Conservation (phyloP, 2,888 invertebrate species). For the Parthenolecanium corni region DNA sequence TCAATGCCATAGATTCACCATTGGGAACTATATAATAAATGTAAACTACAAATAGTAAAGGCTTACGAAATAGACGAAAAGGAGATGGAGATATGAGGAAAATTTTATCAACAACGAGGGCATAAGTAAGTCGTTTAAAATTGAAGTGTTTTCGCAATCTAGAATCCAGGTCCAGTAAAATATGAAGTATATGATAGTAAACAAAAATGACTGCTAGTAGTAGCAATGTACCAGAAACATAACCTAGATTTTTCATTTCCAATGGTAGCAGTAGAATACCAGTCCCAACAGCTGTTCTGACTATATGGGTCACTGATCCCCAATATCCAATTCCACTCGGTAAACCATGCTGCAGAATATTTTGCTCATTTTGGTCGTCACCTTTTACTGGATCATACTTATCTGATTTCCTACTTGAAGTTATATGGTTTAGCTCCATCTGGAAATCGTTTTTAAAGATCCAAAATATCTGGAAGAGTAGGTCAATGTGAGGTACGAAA, state of each 20-base stretch:
- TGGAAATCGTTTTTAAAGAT: no score
- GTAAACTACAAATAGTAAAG: not conserved
- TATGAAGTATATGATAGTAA: slow-evolving; percentile 7
- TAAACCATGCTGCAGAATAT: not conserved
- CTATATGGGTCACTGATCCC: not conserved
- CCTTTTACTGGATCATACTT: no score
- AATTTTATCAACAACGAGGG: not conserved
- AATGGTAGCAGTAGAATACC: slow-evolving; percentile 1
- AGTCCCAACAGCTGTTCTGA: not conserved
- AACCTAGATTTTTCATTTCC: not conserved
- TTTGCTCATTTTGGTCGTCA: no score
- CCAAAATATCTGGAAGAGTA: no score
- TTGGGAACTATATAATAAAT: not conserved
- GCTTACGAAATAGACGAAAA: not conserved
- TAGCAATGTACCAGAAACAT: not conserved
- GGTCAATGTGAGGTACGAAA: no score
- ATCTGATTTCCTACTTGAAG: no score
- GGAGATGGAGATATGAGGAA: not conserved
- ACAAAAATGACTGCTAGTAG: not conserved
- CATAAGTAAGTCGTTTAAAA: not conserved
- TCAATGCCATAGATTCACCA: not conserved
- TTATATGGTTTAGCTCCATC: no score
- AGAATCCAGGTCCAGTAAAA: slow-evolving; percentile 5
- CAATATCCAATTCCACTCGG: not conserved
- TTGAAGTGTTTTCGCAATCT: slow-evolving; percentile 1